These are phyloP conservation scores for Drosophila dives DNA, from an alignment of 2,888 invertebrate species.

Conservation along the genomic window DNA sequence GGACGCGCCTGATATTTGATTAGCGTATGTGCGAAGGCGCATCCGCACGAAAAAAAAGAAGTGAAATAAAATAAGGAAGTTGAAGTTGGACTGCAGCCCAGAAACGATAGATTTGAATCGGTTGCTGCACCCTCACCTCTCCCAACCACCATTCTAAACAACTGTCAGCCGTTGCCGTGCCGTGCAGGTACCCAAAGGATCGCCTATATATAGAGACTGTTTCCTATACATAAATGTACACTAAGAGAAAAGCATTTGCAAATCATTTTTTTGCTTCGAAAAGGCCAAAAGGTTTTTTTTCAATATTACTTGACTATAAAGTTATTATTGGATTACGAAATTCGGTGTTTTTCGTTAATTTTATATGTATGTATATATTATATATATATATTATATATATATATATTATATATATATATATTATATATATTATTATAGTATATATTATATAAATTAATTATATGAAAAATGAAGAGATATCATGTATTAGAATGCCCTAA, in stretches of 20 bases:
- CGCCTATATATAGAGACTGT: conserved; percentile 37
- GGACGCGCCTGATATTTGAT: conserved; percentile 68
- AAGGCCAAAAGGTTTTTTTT: background rate
- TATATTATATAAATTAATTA: background rate
- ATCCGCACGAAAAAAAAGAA: background rate
- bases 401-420: background rate
- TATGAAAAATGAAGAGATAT: background rate
- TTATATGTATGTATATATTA: background rate
- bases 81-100: conserved; percentile 43
- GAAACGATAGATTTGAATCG: conserved; percentile 70
- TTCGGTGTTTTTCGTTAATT: no score
- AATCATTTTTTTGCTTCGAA: background rate
- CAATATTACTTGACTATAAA: background rate
- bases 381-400: background rate
- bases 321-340: background rate
- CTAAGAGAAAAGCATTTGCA: conserved; percentile 3
- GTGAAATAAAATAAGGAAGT: conserved; percentile 44
- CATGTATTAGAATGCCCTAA: background rate
- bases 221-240: conserved; percentile 20
- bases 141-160: conserved; percentile 21
- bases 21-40: conserved; percentile 63
- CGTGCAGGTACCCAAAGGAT: conserved; percentile 47
- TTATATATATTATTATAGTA: background rate
- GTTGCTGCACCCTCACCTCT: conserved; percentile 55
- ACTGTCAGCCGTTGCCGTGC: conserved; percentile 27